These are phyloP conservation scores for Stenotaenia linearis DNA, from an alignment of 2,888 invertebrate genomes.

Conservation along the genomic window DNA sequence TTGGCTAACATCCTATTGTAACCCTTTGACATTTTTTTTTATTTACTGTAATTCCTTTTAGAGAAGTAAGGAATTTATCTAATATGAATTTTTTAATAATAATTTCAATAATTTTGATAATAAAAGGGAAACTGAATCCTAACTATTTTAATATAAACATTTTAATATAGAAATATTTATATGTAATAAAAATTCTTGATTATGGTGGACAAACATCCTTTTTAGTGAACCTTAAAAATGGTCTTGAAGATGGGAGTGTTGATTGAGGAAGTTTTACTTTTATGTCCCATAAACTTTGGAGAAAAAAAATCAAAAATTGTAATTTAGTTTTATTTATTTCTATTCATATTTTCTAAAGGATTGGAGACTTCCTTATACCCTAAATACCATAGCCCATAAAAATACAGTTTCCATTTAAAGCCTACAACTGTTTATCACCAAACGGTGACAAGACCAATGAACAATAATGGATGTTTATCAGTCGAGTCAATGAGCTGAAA, in stretches of 20 bases:
- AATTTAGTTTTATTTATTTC: neutral
- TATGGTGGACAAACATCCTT: neutral
- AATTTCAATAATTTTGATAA: neutral
- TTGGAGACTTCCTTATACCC: neutral
- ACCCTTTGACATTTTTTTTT: neutral
- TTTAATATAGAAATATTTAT: neutral
- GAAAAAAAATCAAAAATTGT: neutral
- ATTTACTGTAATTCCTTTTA: neutral
- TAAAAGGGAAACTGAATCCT: neutral
- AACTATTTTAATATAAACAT: too few species aligned
- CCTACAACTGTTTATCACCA: neutral
- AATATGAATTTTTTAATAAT: neutral
- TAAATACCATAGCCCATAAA: neutral
- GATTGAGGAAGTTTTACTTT: neutral
- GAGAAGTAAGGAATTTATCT: neutral
- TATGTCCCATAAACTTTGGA: neutral
- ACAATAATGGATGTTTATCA: conserved; percentile 1
- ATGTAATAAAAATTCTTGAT: neutral
- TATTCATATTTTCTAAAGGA: neutral
- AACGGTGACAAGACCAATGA: neutral
- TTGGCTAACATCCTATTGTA: conserved; percentile 3
- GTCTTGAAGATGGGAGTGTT: neutral
- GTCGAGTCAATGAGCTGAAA: neutral
- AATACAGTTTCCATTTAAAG: neutral
- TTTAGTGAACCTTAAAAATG: neutral